Conservation (phyloP, 1,140 invertebrate species). For the Nilaparvata lugens region DNA sequence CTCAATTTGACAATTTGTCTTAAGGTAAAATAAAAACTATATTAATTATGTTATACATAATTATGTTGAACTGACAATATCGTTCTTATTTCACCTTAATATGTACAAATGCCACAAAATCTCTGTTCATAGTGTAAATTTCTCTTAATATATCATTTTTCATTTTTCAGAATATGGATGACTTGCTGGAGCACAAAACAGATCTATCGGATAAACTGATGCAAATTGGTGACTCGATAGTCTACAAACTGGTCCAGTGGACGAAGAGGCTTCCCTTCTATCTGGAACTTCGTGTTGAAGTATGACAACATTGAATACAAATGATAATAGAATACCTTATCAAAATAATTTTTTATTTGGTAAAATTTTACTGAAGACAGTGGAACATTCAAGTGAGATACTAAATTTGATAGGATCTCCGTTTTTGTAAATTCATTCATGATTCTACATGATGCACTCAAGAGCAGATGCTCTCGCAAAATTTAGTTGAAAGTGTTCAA, state of each 20-base stretch:
- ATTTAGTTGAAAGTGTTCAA: too few species aligned
- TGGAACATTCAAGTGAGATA: too few species aligned
- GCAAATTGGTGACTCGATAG: constrained; percentile 91
- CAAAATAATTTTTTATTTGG: not conserved
- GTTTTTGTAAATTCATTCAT: too few species aligned
- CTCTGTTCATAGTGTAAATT: too few species aligned
- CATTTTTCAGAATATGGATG: constrained; percentile 69
- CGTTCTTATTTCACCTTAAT: too few species aligned
- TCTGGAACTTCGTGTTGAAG: constrained; percentile 85
- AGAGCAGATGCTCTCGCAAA: too few species aligned
- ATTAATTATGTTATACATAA: not conserved
- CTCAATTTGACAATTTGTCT: not conserved
- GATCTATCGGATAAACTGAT: constrained; percentile 86
- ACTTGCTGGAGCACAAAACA: constrained; percentile 80
- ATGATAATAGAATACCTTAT: not conserved
- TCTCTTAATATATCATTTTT: not conserved
- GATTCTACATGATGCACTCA: too few species aligned
- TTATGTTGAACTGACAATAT: too few species aligned
- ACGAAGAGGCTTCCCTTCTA: constrained; percentile 96
- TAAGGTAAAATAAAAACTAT: too few species aligned
- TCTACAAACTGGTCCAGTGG: constrained; percentile 96
- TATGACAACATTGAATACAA: constrained; percentile 22
- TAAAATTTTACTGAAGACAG: too few species aligned
- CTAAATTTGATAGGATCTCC: too few species aligned
- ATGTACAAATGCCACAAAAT: too few species aligned